Evolutionary conservation across 2,888 invertebrate species (phyloP), one percentile per base, ranked within the genome.

Genomic region (Sphecodes monilicornis): DNA sequence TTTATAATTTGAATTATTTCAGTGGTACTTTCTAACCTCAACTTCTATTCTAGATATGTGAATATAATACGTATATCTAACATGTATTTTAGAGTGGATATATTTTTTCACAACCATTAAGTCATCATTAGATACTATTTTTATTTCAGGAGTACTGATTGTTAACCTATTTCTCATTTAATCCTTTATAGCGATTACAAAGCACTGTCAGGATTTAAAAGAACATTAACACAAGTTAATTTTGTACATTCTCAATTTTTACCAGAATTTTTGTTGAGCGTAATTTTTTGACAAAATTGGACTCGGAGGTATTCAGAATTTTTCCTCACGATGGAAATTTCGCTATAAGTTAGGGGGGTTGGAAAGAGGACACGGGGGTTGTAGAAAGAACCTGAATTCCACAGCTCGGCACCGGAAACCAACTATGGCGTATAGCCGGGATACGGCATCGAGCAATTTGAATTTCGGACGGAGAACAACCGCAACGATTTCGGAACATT

Each of bases 401-500:
- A 50, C 60, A 74, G 41, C 16, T 11, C 29, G 60, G 66, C n/a
- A 3, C 43, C 10, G 74, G 57, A 3, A 36, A 46, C 32, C 32
- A 13, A 32, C 41, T 50, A 50, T 50, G 46, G 75, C 18, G 68
- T 50, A 50, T n/a, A 43, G 22, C 16, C 10, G 57, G 43, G 32
- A 6, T 29, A 60, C 22, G 76, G 60, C 74, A 39, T 68, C 41
- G 68, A 73, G 50, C 54, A 64, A 85, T 54, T 54, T 18, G 57
- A 79, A 57, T 80, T 80, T 72, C 43, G 22, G 41, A 36, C 26
- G 75, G 71, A 74, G 72, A 84, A 81, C 74, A 74, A 84, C 81
- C 85, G 85, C 89, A 89, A 85, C 78, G 76, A 84, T 88, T 89
- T 69, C 85, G 16, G 71, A 73, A 69, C 60, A 78, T 76, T 85